These are phyloP conservation scores for Pectinophora gossypiella DNA, from an alignment of 1,140 invertebrate genomes.

Conservation along the genomic window DNA sequence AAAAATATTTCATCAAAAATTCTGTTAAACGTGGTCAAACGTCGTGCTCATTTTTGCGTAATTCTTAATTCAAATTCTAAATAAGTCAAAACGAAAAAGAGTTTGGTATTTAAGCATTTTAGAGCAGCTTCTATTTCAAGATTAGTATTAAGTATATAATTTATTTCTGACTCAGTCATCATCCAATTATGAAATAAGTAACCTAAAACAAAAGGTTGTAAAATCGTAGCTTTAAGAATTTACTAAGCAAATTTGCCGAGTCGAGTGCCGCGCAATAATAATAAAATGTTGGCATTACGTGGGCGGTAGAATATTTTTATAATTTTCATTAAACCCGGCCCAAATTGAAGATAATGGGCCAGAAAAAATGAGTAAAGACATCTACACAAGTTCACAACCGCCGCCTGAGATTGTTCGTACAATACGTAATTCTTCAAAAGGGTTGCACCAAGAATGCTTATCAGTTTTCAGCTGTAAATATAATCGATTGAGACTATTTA, in stretches of 20 bases:
- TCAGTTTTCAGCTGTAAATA: no score
- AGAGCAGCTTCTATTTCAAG: not conserved
- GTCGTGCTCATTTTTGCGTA: no score
- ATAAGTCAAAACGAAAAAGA: not conserved
- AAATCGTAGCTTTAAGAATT: not conserved
- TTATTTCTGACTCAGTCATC: no score
- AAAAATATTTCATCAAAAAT: no score
- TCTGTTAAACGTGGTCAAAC: no score
- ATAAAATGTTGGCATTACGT: slow-evolving; percentile 22
- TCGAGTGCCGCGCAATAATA: slow-evolving; percentile 7
- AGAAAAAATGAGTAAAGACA: slow-evolving; percentile 32
- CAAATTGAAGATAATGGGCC: slow-evolving; percentile 32
- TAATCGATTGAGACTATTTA: no score
- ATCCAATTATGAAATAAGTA: not conserved
- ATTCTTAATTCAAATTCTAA: not conserved
- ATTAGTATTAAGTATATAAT: not conserved
- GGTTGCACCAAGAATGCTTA: no score
- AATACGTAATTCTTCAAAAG: no score
- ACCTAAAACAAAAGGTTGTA: not conserved
- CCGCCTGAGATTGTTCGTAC: no score
- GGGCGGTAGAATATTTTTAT: slow-evolving; percentile 30
- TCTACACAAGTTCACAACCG: no score
- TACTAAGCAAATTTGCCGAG: slow-evolving; percentile 5
- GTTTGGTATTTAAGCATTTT: not conserved
- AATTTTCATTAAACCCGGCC: slow-evolving; percentile 37